Evolutionary conservation across 2,888 invertebrate genomes (phyloP), one percentile per base, ranked within the genome.

Genomic region (Cylindroiulus punctatus): DNA sequence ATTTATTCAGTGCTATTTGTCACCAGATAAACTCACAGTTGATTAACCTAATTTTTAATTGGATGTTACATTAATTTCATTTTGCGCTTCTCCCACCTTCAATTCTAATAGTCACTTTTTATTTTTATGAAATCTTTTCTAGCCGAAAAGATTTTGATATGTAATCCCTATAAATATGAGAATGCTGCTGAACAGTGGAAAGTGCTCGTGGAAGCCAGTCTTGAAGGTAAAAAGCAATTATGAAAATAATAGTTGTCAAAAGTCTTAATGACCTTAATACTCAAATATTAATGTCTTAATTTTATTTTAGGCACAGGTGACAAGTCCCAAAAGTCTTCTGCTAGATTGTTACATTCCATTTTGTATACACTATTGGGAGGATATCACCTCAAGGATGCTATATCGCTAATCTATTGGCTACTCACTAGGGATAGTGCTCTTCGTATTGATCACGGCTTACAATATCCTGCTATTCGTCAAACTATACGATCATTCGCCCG

Each of bases 271-370:
- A 14, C 10, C 81, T 14, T 26, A 3, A 32, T 8, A 17, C 26
- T 7, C 81, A 3, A 32, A 32, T 81, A 14, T 22, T 32, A 81
- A 22, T 81, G 14, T 81, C 2, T n/a, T n/a, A 5, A 76, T 76
- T 7, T 76, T 81, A 12, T 81, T 81, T 32, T 32, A 81, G 81
- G 81, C 22, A 26, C 30, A 32, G 81, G 22, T 22, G 30, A 12
- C 12, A 81, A 81, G 22, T 81, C 81, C 3, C 5, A 12, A 3
- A 32, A 32, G 17, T 14, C 7, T 12, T 81, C 81, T 32, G 30
- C 32, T n/a, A 32, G 65, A 12, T 65, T 76, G 36, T n/a, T 85
- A 5, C 85, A 76, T 76, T 30, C 85, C 8, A 76, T 85, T 57
- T 65, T 85, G 32, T 85, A 85, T 36, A n/a, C 40, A 17, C 36